Evolutionary conservation across 2,797 vertebrate genomes (phyloP), one percentile per base, ranked within the genome.

Genomic region (Xerus rutilus): DNA sequence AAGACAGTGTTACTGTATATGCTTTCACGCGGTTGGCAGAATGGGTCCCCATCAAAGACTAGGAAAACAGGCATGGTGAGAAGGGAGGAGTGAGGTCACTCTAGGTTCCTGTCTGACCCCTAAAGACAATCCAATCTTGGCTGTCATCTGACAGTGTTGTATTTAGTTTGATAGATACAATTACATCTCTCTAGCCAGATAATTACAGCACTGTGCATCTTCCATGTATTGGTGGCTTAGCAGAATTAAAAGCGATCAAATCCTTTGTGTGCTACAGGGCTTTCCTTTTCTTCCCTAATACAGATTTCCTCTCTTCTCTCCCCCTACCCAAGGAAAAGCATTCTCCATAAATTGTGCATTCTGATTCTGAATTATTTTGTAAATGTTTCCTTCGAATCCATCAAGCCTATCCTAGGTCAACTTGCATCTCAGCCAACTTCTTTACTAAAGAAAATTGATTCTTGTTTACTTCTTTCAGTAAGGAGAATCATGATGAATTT

Each of bases 371-470:
- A 97, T 96, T 97, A 95, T 95, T 97, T 86, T 45, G 88, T 94
- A 93, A 96, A 95, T 0, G 35, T 94, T 97, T 93, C 76, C 0
- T 88, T 57, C 45, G 95, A 97, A 89, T 76, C 94, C 86, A 90
- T 52, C 88, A 89, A 87, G 85, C 96, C 93, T 94, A 87, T 83
- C 93, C 78, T 92, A 87, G 86, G 97, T 96, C 97, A 98, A 98
- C 96, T 84, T 18, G 23, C 90, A 97, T 93, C 78, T 96, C 25
- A 21, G 97, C 67, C 97, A 98, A 69, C 90, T 97, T 97, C 81
- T 97, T 97, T 54, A 89, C n/a, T 92, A 95, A 95, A 95, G 96
- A 97, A 98, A 98, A 98, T 49, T 97, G 95, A 97, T 98, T 98
- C 96, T 96, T 98, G 92, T 98, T 98, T 98, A 98, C 83, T 91